Evolutionary conservation across 37 sponge, comb jelly and placozoan species (phyloP).

Genomic region (Cladorhizidae sp.): DNA sequence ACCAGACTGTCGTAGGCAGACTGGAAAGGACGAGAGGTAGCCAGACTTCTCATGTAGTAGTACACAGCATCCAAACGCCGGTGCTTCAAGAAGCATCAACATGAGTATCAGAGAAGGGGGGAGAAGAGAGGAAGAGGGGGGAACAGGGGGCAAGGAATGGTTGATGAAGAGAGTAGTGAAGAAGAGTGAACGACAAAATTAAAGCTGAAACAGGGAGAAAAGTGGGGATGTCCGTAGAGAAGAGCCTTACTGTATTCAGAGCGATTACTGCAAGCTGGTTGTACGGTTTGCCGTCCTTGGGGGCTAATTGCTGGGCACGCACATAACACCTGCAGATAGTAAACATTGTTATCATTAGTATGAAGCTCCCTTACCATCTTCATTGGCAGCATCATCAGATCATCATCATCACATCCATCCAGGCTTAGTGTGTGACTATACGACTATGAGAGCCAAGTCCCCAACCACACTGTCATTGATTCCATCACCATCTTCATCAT

Average conservation of each 20-base stretch:
- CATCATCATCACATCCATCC: too few relatives aligned
- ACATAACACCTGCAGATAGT: constrained; percentile 70
- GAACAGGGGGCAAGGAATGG: not conserved
- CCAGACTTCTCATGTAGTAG: constrained; percentile 81
- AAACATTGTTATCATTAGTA: not conserved
- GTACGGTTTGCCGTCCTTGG: constrained; percentile 81
- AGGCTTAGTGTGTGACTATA: not conserved
- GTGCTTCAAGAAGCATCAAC: constrained; percentile 41
- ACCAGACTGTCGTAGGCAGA: constrained; percentile 85
- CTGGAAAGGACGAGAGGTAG: constrained; percentile 59
- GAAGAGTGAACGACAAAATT: too few relatives aligned
- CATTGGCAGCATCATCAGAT: too few relatives aligned
- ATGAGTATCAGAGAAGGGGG: not conserved
- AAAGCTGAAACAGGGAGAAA: not conserved
- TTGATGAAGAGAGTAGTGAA: not conserved
- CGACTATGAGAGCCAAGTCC: not conserved
- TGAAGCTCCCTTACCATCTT: not conserved
- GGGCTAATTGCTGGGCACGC: constrained; percentile 71
- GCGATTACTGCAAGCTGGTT: constrained; percentile 89
- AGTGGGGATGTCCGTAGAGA: too few relatives aligned
- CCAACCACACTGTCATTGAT: too few relatives aligned
- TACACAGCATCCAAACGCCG: constrained; percentile 83
- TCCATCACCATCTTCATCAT: too few relatives aligned
- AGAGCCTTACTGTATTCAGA: constrained; percentile 67
- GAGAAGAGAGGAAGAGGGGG: not conserved